Evolutionary conservation across 2,797 vertebrate species (phyloP).

Genomic region (Bradypus variegatus): DNA sequence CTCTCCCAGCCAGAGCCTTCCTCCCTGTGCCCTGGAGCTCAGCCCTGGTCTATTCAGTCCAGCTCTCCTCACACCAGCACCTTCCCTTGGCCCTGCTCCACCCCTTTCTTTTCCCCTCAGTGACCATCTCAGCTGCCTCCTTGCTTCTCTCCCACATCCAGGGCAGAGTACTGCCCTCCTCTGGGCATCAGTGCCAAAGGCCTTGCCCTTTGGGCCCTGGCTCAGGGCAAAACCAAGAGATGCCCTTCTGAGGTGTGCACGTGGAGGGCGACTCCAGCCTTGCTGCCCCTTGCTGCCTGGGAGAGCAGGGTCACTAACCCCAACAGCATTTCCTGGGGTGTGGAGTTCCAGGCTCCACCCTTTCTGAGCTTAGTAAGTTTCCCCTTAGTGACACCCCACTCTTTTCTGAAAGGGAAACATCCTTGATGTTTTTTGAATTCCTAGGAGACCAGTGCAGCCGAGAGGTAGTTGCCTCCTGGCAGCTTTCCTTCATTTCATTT

Average conservation of each 20-base stretch:
- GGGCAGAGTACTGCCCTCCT: not conserved
- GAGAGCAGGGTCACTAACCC: not conserved
- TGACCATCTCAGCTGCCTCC: not conserved
- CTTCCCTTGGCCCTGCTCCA: not conserved
- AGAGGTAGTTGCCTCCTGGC: not conserved
- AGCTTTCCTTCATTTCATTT: not conserved
- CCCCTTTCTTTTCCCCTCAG: not conserved
- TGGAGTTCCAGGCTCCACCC: not conserved
- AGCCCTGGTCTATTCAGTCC: conserved; percentile 53
- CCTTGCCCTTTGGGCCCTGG: not conserved
- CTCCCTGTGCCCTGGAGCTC: conserved; percentile 5
- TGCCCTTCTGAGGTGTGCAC: not conserved
- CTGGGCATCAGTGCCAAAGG: not conserved
- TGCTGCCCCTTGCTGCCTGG: not conserved
- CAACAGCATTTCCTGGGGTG: not conserved
- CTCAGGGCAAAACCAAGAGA: not conserved
- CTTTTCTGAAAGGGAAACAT: not conserved
- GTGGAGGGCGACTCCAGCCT: not conserved
- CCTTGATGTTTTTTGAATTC: conserved; percentile 1
- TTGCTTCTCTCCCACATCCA: not conserved
- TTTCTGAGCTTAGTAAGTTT: not conserved
- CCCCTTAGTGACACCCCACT: not conserved
- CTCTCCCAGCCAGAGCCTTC: not conserved
- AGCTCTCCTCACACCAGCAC: not conserved
- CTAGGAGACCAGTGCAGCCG: not conserved